Percentiles rank a stretch among this genome's conserved stretches.
These are phyloP conservation scores for Hirtodrosophila alboralis DNA, from an alignment of 2,888 invertebrate species.

Conservation along the genomic window DNA sequence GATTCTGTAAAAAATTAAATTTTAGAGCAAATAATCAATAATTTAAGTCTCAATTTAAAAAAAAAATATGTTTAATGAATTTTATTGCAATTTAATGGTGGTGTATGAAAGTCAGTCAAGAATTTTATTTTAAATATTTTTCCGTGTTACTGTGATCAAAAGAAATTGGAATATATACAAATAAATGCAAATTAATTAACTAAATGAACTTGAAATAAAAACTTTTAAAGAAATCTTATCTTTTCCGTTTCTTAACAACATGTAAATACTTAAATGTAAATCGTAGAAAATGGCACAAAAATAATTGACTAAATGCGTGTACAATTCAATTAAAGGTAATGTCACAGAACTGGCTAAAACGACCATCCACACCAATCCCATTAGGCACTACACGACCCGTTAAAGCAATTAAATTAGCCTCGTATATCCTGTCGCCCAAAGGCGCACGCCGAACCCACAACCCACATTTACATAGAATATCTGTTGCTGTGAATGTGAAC, in stretches of 20 bases:
- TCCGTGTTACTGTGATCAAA: too few relatives aligned
- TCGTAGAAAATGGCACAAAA: conserved; percentile 19
- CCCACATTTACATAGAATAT: conserved; percentile 41
- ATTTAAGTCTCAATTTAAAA: too few relatives aligned
- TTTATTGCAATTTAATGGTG: too few relatives aligned
- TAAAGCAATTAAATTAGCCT: conserved; percentile 46
- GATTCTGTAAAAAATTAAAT: too few relatives aligned
- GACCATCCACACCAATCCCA: conserved; percentile 21
- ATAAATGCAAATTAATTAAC: too few relatives aligned
- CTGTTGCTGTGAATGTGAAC: conserved; percentile 25
- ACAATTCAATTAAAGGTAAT: conserved; percentile 42
- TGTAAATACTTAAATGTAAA: neutral
- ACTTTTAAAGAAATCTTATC: too few relatives aligned
- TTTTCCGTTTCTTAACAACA: neutral
- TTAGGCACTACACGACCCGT: conserved; percentile 15
- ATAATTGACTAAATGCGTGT: conserved; percentile 45
- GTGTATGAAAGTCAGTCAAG: too few relatives aligned
- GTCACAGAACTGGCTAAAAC: conserved; percentile 29
- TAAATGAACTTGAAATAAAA: too few relatives aligned
- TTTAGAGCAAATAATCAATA: too few relatives aligned
- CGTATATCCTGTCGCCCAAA: conserved; percentile 28
- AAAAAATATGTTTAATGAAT: too few relatives aligned
- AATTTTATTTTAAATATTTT: too few relatives aligned
- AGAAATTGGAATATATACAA: too few relatives aligned
- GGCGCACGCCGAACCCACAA: conserved; percentile 4